Conservation (phyloP, 1,140 invertebrate species). For the Drosophila ficusphila region DNA sequence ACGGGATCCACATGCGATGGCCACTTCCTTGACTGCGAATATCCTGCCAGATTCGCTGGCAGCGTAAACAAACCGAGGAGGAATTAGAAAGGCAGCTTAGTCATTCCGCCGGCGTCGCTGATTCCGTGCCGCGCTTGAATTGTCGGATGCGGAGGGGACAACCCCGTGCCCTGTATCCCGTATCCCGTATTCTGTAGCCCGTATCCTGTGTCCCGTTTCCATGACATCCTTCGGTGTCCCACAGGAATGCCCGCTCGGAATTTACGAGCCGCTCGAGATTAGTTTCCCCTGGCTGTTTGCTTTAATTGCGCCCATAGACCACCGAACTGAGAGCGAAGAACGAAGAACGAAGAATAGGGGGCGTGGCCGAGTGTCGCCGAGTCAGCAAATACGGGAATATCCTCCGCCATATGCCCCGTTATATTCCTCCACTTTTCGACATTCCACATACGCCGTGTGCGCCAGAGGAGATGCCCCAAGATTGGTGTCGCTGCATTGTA, state of each 20-base stretch:
- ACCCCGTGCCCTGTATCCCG: not conserved
- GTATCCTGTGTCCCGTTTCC: slow-evolving; percentile 14
- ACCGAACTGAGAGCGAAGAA: no score
- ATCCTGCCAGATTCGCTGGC: slow-evolving; percentile 11
- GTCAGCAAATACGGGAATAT: slow-evolving; percentile 65
- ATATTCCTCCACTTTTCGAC: slow-evolving; percentile 7
- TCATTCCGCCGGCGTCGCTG: slow-evolving; percentile 69
- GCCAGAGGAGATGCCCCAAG: slow-evolving; percentile 35
- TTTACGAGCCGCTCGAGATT: slow-evolving; percentile 78
- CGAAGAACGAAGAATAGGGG: no score
- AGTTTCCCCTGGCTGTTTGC: slow-evolving; percentile 71
- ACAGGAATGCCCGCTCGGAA: slow-evolving; percentile 71
- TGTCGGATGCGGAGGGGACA: slow-evolving; percentile 33
- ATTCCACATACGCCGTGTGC: slow-evolving; percentile 60
- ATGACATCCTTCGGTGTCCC: slow-evolving; percentile 44
- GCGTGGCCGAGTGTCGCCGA: slow-evolving; percentile 64
- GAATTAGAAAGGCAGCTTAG: slow-evolving; percentile 75
- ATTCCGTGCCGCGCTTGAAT: slow-evolving; percentile 72
- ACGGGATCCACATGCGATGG: slow-evolving; percentile 30
- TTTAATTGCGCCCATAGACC: slow-evolving; percentile 66
- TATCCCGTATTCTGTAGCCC: no score
- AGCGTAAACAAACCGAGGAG: slow-evolving; percentile 39
- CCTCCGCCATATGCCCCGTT: not conserved
- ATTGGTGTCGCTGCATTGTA: slow-evolving; percentile 69
- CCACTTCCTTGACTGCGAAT: slow-evolving; percentile 15